Percentiles rank a stretch among this genome's conserved stretches.
These are phyloP conservation scores for Zaprionus ghesquierei DNA, from an alignment of 1,140 invertebrate genomes.

Conservation along the genomic window DNA sequence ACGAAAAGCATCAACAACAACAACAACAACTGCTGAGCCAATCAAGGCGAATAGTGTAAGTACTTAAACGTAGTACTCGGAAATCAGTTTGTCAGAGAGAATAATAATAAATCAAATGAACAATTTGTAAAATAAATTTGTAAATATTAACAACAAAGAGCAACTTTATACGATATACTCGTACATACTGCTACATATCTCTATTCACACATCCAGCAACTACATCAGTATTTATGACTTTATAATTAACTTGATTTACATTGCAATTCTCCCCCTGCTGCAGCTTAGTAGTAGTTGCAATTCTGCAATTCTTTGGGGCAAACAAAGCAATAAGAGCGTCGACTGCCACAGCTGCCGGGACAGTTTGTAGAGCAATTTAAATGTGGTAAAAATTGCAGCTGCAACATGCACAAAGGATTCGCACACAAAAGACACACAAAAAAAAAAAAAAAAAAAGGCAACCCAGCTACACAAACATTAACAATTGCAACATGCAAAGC, in stretches of 20 bases:
- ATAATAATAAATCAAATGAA: background rate
- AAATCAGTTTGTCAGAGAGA: too few species aligned
- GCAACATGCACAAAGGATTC: background rate
- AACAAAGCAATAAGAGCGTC: background rate
- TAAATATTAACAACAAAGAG: too few species aligned
- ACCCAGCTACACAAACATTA: background rate
- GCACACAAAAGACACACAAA: conserved; percentile 1
- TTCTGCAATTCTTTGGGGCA: background rate
- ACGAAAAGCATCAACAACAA: background rate
- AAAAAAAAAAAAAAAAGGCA: background rate
- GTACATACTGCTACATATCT: background rate
- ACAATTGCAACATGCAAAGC: background rate
- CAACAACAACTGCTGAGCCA: background rate
- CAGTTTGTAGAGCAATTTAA: conserved; percentile 11
- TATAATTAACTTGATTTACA: conserved; percentile 3
- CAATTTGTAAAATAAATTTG: too few species aligned
- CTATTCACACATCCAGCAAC: background rate
- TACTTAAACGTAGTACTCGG: background rate
- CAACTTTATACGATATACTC: too few species aligned
- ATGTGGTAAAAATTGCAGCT: conserved; percentile 13
- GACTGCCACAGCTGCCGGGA: background rate
- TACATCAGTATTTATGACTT: conserved; percentile 10
- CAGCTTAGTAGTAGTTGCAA: background rate
- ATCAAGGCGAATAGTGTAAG: background rate
- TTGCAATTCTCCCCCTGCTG: background rate